Evolutionary conservation across 92 coral and sea anemone genomes (phyloP), one percentile per base, ranked within the genome.

Genomic region (Umimayanthus kanabou): DNA sequence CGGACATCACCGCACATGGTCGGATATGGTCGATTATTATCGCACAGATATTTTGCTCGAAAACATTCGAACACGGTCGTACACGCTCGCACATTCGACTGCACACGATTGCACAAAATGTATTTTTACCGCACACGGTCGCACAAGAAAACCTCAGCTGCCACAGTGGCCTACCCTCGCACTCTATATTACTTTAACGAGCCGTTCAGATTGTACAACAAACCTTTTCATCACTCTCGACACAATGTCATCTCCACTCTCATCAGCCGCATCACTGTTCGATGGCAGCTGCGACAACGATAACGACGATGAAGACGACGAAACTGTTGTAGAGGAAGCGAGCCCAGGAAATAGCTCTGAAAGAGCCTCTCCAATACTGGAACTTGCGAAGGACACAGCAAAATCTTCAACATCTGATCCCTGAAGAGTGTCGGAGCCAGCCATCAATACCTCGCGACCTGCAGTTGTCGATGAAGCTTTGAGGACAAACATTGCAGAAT

Each of bases 171-270:
- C 37, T 33, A 33, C 37, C 2, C 37, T 33, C 37, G 0, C 37
- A 33, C 37, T 69, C 74, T 53, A 53, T 53, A 3, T 14, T 71
- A 77, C 5, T 69, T 47, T 23, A 89, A 30, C 57, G 91, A 86
- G 61, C 5, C 16, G 26, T 30, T 30, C 30, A 8, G 43, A 8
- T 57, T 50, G n/a, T 29, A 37, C 79, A 37, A 80, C 85, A 58
- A 58, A 80, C 85, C 85, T 55, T 61, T 80, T 80, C 85, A 80
- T 58, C 49, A 80, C 47, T 61, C 25, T 61, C 16, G 73, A 80
- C 25, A 80, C 49, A 58, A 80, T 61, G 28, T 80, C 73, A 10
- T n/a, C 73, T 53, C 30, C 33, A 61, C 29, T 61, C 23, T 80
- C 85, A 18, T 37, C 85, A 80, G 61, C 71, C 13, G 28, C 8